Percentiles rank a stretch among this genome's conserved stretches.
Conservation (phyloP, 2,888 invertebrate species). For the Portevinia maculata region DNA sequence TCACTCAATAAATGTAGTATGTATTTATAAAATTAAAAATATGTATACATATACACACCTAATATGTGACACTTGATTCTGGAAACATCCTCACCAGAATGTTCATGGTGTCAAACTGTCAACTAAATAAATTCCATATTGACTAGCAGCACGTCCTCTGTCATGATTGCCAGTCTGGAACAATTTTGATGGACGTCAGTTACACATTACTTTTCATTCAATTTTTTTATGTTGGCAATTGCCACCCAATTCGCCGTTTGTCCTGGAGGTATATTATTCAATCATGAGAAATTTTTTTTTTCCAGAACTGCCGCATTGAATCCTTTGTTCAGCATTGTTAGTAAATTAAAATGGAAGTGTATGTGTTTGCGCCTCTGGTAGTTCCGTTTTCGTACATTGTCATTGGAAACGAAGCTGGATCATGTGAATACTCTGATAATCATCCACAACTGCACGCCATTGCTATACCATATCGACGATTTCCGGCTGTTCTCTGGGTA, state of each 20-base stretch:
- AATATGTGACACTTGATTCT: conserved; percentile 86
- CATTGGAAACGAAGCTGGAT: conserved; percentile 82
- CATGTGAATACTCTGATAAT: conserved; percentile 84
- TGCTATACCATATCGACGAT: conserved; percentile 83
- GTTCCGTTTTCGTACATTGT: conserved; percentile 85
- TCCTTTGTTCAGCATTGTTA: conserved; percentile 83
- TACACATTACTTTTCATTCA: neutral
- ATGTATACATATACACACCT: conserved; percentile 78
- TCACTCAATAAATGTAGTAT: too few species aligned
- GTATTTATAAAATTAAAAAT: too few species aligned
- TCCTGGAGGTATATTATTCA: conserved; percentile 84
- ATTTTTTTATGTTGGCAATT: conserved; percentile 83
- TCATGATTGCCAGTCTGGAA: conserved; percentile 87
- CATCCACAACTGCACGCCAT: conserved; percentile 84
- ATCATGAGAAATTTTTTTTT: conserved; percentile 84
- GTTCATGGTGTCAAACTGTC: conserved; percentile 92
- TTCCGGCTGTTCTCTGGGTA: conserved; percentile 84
- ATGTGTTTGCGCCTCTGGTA: conserved; percentile 83
- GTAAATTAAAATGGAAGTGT: conserved; percentile 87
- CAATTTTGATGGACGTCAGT: too few species aligned
- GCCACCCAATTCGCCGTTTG: conserved; percentile 86
- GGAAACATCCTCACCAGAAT: conserved; percentile 87
- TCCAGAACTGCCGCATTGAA: conserved; percentile 84
- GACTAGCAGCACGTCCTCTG: conserved; percentile 85
- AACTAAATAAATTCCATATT: conserved; percentile 86